Conservation (phyloP, 2,113 vertebrate genomes). For the Columbina picui region DNA sequence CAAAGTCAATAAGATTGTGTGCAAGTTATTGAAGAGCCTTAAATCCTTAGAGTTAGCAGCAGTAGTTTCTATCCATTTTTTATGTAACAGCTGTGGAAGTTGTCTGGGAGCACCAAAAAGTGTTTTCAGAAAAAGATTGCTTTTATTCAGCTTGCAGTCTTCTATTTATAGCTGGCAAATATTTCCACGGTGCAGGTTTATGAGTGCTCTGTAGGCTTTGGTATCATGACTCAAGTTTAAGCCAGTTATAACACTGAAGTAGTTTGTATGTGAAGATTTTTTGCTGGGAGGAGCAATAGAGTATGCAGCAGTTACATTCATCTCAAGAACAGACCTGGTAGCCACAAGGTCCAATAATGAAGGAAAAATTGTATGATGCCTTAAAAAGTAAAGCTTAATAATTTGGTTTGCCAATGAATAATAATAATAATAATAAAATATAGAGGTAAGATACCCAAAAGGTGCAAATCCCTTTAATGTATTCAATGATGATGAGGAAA, state of each 20-base stretch:
- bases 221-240: background rate
- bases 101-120: background rate
- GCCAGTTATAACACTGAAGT: background rate
- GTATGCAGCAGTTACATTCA: background rate
- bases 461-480: background rate
- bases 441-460: background rate
- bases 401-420: background rate
- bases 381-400: background rate
- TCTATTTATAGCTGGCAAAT: constrained; percentile 58
- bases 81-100: background rate
- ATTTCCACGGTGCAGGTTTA: background rate
- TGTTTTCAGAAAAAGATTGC: constrained; percentile 17
- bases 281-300: background rate
- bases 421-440: background rate
- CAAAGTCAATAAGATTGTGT: background rate
- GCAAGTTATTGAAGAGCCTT: constrained; percentile 1
- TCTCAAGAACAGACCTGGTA: background rate
- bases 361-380: background rate
- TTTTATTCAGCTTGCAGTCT: constrained; percentile 9
- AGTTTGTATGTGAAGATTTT: background rate
- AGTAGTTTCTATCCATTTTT: constrained; percentile 5
- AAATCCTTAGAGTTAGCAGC: background rate
- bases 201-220: background rate
- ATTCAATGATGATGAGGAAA: background rate
- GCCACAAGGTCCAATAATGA: background rate